Conservation (phyloP, 2,113 vertebrate species). For the Centropus bengalensis region DNA sequence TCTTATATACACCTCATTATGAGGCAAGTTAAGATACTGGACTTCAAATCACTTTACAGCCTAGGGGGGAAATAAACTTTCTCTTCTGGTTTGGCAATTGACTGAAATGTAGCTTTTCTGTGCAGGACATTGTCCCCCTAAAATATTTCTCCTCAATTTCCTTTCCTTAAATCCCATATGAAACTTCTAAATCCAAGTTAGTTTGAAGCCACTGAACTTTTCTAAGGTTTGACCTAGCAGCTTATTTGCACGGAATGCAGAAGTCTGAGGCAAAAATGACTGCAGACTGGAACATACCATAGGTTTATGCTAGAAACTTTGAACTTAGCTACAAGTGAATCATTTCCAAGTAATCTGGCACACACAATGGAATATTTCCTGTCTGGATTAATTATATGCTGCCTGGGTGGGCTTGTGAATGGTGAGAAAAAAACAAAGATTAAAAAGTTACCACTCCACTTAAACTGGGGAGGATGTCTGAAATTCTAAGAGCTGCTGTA, state of each 20-base stretch:
- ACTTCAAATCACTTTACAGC: neutral
- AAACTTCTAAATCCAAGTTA: neutral
- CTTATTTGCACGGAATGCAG: neutral
- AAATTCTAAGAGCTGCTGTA: neutral
- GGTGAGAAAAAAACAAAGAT: neutral
- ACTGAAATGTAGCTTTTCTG: neutral
- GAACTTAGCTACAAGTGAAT: constrained; percentile 60
- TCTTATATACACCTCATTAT: neutral
- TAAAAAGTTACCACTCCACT: neutral
- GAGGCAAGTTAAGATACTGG: neutral
- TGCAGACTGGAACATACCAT: neutral
- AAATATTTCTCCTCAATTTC: neutral
- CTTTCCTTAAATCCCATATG: constrained; percentile 10
- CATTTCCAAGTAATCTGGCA: constrained; percentile 47
- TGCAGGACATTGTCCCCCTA: neutral
- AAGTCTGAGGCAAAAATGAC: constrained; percentile 11
- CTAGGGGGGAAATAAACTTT: neutral
- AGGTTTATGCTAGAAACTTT: constrained; percentile 24
- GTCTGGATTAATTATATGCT: constrained; percentile 13
- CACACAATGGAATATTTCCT: constrained; percentile 61
- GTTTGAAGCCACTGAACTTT: constrained; percentile 19
- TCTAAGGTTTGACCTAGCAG: neutral
- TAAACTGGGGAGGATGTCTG: neutral
- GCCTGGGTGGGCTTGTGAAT: constrained; percentile 63
- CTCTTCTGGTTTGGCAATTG: neutral